Evolutionary conservation across 2,113 vertebrate species (phyloP).

Genomic region (Pao palembangensis): DNA sequence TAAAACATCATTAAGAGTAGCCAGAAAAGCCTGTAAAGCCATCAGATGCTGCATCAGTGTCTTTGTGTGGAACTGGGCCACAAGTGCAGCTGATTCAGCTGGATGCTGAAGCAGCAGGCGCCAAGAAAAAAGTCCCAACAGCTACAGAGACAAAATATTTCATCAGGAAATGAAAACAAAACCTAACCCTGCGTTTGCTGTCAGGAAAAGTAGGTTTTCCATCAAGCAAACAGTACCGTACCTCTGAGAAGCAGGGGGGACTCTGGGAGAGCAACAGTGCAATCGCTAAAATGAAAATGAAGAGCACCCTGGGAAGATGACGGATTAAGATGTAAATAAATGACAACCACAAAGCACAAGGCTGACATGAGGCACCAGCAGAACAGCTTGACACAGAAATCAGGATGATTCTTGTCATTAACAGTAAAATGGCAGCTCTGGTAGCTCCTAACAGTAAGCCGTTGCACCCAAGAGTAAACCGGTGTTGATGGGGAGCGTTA

Average conservation of each 20-base stretch:
- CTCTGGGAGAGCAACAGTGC: conserved; percentile 9
- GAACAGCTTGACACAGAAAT: conserved; percentile 20
- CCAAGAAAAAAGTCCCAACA: conserved; percentile 3
- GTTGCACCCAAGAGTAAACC: conserved; percentile 40
- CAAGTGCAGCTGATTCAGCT: conserved; percentile 36
- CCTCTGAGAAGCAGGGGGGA: conserved; percentile 2
- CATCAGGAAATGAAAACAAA: conserved; percentile 21
- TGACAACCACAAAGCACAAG: conserved; percentile 41
- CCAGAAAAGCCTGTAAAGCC: conserved; percentile 28
- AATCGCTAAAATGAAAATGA: conserved; percentile 26
- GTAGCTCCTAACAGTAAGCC: conserved; percentile 54
- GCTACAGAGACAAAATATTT: conserved; percentile 25
- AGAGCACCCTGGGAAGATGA: conserved; percentile 28
- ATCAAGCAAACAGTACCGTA: conserved; percentile 31
- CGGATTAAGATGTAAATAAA: conserved; percentile 3
- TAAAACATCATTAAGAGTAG: conserved; percentile 46
- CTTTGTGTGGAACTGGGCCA: conserved; percentile 37
- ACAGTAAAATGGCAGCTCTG: conserved; percentile 44
- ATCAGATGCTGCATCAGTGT: conserved; percentile 26
- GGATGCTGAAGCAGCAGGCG: conserved; percentile 22
- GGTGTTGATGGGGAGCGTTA: conserved; percentile 41
- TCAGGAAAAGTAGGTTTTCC: conserved; percentile 1
- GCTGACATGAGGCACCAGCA: conserved; percentile 24
- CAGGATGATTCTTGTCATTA: conserved; percentile 22
- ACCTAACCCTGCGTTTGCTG: conserved; percentile 7